A percentile compares a stretch with the other conserved stretches of the same genome.
Evolutionary conservation across 2,888 invertebrate species (phyloP).

Genomic region (Diaperis boleti): DNA sequence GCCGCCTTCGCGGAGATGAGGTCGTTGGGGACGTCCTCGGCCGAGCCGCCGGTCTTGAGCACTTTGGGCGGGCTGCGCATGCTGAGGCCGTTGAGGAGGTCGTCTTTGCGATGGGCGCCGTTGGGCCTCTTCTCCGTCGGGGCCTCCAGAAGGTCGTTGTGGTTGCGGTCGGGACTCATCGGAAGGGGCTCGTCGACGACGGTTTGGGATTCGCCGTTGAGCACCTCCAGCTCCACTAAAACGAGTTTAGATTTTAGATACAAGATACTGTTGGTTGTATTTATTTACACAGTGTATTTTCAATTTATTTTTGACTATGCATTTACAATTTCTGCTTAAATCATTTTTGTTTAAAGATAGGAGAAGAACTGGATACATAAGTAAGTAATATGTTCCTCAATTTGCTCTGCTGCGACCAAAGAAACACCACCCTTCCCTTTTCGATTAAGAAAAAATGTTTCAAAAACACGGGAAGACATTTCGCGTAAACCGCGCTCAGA

Average conservation of each 20-base stretch:
- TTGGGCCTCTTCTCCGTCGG: slow-evolving; percentile 47
- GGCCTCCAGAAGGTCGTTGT: slow-evolving; percentile 58
- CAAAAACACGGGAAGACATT: neutral
- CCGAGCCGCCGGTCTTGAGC: slow-evolving; percentile 54
- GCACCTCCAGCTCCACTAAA: slow-evolving; percentile 64
- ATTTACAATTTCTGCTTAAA: too few relatives aligned
- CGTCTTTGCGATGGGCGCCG: slow-evolving; percentile 53
- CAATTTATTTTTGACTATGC: too few relatives aligned
- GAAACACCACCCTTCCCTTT: neutral
- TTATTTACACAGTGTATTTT: too few relatives aligned
- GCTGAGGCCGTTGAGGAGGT: slow-evolving; percentile 54
- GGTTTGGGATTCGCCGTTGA: slow-evolving; percentile 51
- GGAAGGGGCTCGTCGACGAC: slow-evolving; percentile 56
- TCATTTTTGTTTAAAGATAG: too few relatives aligned
- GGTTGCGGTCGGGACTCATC: slow-evolving; percentile 62
- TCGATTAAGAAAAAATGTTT: neutral
- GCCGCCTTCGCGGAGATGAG: slow-evolving; percentile 55
- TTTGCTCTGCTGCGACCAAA: too few relatives aligned
- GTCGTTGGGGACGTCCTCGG: slow-evolving; percentile 53
- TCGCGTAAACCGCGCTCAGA: slow-evolving; percentile 8
- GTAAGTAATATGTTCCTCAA: too few relatives aligned
- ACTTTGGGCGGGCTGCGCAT: slow-evolving; percentile 53
- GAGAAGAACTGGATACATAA: too few relatives aligned
- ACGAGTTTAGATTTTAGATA: too few relatives aligned
- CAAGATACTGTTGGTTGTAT: too few relatives aligned